Conservation (phyloP, 2,797 vertebrate species). For the Bufotes viridis region DNA sequence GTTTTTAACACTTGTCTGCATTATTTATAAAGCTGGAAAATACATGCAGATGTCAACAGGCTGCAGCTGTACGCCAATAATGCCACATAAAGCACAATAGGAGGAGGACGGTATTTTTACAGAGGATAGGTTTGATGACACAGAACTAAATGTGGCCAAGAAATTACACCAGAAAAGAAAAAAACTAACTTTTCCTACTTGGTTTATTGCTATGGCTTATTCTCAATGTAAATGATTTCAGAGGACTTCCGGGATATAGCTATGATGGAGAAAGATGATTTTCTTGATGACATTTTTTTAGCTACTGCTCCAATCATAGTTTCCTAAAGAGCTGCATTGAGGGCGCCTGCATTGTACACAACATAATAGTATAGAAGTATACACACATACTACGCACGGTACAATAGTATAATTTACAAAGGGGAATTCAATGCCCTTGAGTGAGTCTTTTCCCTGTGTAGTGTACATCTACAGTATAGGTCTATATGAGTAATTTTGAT, state of each 20-base stretch:
- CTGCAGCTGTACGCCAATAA: slow-evolving; percentile 1
- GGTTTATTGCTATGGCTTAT: neutral
- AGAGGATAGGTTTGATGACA: neutral
- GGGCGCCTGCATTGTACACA: neutral
- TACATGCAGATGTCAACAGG: slow-evolving; percentile 16
- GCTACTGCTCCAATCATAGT: neutral
- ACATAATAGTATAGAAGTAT: neutral
- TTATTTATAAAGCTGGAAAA: slow-evolving; percentile 35
- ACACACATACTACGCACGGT: neutral
- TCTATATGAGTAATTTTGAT: neutral
- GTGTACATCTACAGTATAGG: too few species aligned
- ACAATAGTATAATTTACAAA: neutral
- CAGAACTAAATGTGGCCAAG: neutral
- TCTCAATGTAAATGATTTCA: neutral
- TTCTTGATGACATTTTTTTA: neutral
- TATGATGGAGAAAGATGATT: slow-evolving; percentile 2
- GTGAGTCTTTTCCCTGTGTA: neutral
- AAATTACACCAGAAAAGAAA: neutral
- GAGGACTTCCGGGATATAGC: neutral
- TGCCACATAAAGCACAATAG: neutral
- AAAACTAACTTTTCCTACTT: neutral
- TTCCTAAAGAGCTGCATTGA: neutral
- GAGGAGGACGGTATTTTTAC: neutral
- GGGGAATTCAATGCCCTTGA: neutral
- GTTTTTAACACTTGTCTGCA: slow-evolving; percentile 24